Percentiles rank a stretch among this genome's conserved stretches.
Conservation (phyloP, 2,888 invertebrate species). For the Fissipunctia ypsillon region DNA sequence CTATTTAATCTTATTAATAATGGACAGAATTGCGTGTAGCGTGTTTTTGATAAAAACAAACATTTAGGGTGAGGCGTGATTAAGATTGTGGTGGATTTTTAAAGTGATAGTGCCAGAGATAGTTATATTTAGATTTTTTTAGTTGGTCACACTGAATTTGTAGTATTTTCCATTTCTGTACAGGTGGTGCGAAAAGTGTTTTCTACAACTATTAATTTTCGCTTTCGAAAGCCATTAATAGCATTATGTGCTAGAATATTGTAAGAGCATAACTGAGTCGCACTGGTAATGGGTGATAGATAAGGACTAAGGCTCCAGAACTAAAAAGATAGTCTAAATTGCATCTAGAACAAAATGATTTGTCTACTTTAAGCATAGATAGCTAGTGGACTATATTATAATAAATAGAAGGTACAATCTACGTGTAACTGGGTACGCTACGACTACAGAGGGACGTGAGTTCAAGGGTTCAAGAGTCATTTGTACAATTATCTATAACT, state of each 20-base stretch:
- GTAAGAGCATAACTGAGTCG: slow-evolving; percentile 13
- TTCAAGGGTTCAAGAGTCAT: slow-evolving; percentile 86
- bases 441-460: slow-evolving; percentile 88
- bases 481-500: slow-evolving; percentile 85
- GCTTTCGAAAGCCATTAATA: slow-evolving; percentile 13
- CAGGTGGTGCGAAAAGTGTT: slow-evolving; percentile 26
- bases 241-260: slow-evolving; percentile 14
- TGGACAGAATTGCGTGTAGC: slow-evolving; percentile 90
- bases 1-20: slow-evolving; percentile 80
- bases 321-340: slow-evolving; percentile 33
- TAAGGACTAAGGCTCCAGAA: slow-evolving; percentile 35
- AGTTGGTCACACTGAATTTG: slow-evolving; percentile 47
- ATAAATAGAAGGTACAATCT: slow-evolving; percentile 67
- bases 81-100: slow-evolving; percentile 32
- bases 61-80: slow-evolving; percentile 76
- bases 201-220: slow-evolving; percentile 3
- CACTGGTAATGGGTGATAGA: slow-evolving; percentile 31
- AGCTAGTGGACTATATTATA: slow-evolving; percentile 58
- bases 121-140: slow-evolving; percentile 32
- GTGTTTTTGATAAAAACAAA: slow-evolving; percentile 78
- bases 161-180: slow-evolving; percentile 36
- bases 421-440: slow-evolving; percentile 76
- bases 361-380: slow-evolving; percentile 56
- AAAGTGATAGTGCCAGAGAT: slow-evolving; percentile 46
- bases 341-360: slow-evolving; percentile 43